Percentiles rank a stretch among this genome's conserved stretches.
Evolutionary conservation across 2,888 invertebrate genomes (phyloP).

Genomic region (Plagiodera versicolora): DNA sequence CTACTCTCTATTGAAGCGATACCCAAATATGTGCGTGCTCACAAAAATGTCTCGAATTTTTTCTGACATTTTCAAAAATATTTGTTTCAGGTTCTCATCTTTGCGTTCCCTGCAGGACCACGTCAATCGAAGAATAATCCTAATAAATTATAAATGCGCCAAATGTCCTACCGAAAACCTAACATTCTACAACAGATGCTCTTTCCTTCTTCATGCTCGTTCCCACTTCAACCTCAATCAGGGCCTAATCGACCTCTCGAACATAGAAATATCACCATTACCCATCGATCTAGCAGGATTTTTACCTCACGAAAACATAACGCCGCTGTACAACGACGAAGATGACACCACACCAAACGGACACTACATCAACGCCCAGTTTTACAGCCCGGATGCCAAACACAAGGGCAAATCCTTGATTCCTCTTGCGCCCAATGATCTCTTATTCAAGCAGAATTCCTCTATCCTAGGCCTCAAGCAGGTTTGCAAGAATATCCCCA

Average conservation of each 20-base stretch:
- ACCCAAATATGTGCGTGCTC: no score
- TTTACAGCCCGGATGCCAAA: slow-evolving; percentile 42
- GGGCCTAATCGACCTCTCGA: slow-evolving; percentile 45
- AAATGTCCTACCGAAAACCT: slow-evolving; percentile 37
- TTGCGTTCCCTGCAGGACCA: slow-evolving; percentile 50
- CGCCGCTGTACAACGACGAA: slow-evolving; percentile 44
- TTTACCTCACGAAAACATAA: slow-evolving; percentile 43
- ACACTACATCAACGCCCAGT: slow-evolving; percentile 44
- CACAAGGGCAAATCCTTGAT: slow-evolving; percentile 42
- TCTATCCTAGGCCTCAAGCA: slow-evolving; percentile 44
- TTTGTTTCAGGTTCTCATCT: slow-evolving; percentile 48
- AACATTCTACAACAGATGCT: slow-evolving; percentile 51
- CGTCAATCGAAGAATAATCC: slow-evolving; percentile 47
- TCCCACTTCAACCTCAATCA: slow-evolving; percentile 43
- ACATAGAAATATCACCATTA: slow-evolving; percentile 43
- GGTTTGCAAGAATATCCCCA: slow-evolving; percentile 47
- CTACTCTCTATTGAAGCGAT: no score
- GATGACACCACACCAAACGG: slow-evolving; percentile 38
- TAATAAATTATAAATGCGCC: slow-evolving; percentile 47
- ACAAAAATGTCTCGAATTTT: no score
- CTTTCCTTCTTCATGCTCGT: slow-evolving; percentile 49
- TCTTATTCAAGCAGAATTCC: slow-evolving; percentile 39
- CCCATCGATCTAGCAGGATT: slow-evolving; percentile 50
- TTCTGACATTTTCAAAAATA: no score
- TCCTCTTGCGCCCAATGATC: slow-evolving; percentile 43